Percentiles rank a stretch among this genome's conserved stretches.
Conservation (phyloP, 2,888 invertebrate species). For the Scelioninae gen. 1 region DNA sequence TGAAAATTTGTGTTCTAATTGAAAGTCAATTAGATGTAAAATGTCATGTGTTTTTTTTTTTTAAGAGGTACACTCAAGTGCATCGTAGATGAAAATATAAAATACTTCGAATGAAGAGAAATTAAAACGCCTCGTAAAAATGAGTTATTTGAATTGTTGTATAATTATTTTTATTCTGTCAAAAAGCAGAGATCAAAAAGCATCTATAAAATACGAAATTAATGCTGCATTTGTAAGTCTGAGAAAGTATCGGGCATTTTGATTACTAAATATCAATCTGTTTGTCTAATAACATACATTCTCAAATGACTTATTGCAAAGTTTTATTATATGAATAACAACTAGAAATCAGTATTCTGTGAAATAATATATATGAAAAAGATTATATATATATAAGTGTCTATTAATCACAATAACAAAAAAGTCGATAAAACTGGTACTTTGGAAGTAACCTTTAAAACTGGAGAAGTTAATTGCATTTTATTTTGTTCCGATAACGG, state of each 20-base stretch:
- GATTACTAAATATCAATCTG: background rate
- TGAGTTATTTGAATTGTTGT: background rate
- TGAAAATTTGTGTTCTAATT: constrained; percentile 51
- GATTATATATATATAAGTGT: background rate
- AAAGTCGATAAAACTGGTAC: background rate
- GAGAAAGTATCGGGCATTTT: constrained; percentile 6
- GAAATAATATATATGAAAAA: background rate
- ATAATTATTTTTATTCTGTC: constrained; percentile 3
- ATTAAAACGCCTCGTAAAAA: constrained; percentile 8
- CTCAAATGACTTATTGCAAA: too few relatives aligned
- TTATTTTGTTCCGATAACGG: constrained; percentile 30
- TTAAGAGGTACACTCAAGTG: background rate
- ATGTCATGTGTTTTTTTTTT: constrained; percentile 3
- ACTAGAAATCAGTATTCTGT: background rate
- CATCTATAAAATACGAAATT: constrained; percentile 5
- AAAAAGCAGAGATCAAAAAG: background rate
- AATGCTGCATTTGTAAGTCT: constrained; percentile 1
- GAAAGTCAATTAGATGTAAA: constrained; percentile 60
- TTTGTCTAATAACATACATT: background rate
- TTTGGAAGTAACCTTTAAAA: constrained; percentile 16
- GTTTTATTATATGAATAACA: background rate
- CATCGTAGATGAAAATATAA: constrained; percentile 15
- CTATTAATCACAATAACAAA: constrained; percentile 2
- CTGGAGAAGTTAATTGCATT: constrained; percentile 17
- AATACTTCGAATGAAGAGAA: constrained; percentile 1